phyloP scores from a whole-genome alignment of 2,113 vertebrate genomes.

The Pavo muticus region DNA sequence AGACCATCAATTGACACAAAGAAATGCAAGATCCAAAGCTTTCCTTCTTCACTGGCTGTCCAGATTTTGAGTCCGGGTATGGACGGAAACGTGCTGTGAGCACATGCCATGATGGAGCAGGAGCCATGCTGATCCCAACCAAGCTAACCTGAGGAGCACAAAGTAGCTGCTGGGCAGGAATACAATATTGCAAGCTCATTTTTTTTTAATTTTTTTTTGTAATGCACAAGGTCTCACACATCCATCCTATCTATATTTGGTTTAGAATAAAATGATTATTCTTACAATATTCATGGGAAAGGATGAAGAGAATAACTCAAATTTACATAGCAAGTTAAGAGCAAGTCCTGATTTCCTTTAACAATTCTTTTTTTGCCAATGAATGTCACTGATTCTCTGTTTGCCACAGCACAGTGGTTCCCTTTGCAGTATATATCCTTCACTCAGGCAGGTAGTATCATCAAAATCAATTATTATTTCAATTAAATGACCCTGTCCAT shows the following conservation, averaged over 20 bases:
- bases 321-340: background rate
- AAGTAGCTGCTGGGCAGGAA: background rate
- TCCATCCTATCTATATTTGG: background rate
- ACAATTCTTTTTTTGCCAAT: background rate
- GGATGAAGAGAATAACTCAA: background rate
- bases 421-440: slow-evolving; percentile 23
- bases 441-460: slow-evolving; percentile 24
- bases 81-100: background rate
- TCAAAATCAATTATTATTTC: slow-evolving; percentile 45
- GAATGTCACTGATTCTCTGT: background rate
- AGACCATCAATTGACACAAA: background rate
- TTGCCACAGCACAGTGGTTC: background rate
- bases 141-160: background rate
- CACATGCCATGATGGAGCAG: background rate
- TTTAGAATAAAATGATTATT: background rate
- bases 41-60: background rate
- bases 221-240: background rate
- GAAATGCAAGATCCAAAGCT: background rate
- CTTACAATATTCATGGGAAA: background rate
- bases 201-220: background rate
- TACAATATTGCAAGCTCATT: rapidly evolving
- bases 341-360: background rate
- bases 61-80: background rate
- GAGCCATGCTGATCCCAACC: background rate
- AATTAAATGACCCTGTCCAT: slow-evolving; percentile 40